Percentiles rank a stretch among this genome's conserved stretches.
These are phyloP conservation scores for Odontesthes bonariensis DNA, from an alignment of 2,113 vertebrate species.

Conservation along the genomic window DNA sequence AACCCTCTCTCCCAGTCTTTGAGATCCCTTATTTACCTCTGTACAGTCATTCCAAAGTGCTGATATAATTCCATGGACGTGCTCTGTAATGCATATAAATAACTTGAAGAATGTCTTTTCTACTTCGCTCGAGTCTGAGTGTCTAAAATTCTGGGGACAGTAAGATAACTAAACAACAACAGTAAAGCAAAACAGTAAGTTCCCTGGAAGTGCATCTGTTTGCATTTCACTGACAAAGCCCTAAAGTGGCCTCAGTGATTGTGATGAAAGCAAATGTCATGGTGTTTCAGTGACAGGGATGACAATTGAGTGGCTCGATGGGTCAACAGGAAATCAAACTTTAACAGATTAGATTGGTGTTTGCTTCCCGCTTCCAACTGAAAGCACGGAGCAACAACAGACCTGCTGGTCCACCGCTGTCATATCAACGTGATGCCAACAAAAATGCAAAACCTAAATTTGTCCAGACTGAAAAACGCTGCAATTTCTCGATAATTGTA, in stretches of 20 bases:
- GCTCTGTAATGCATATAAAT: constrained; percentile 29
- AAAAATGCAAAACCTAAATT: not conserved
- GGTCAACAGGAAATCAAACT: not conserved
- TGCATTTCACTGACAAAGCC: not conserved
- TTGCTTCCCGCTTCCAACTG: not conserved
- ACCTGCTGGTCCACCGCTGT: not conserved
- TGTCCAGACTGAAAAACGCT: not conserved
- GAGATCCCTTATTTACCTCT: constrained; percentile 73
- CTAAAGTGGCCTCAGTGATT: not conserved
- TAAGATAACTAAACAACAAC: not conserved
- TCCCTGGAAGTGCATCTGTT: not conserved
- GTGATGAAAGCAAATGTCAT: not conserved
- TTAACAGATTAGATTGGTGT: not conserved
- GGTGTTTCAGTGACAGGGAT: too few species aligned
- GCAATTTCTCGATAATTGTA: not conserved
- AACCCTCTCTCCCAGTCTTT: constrained; percentile 52
- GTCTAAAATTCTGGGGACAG: constrained; percentile 5
- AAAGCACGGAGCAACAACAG: not conserved
- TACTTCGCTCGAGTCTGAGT: not conserved
- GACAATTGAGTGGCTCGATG: not conserved
- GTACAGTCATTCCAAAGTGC: constrained; percentile 61
- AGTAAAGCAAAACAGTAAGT: not conserved
- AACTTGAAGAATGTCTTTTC: constrained; percentile 19
- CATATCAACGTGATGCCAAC: not conserved
- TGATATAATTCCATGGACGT: constrained; percentile 61